Evolutionary conservation across 2,113 vertebrate genomes (phyloP).

Genomic region (Anoura caudifer): DNA sequence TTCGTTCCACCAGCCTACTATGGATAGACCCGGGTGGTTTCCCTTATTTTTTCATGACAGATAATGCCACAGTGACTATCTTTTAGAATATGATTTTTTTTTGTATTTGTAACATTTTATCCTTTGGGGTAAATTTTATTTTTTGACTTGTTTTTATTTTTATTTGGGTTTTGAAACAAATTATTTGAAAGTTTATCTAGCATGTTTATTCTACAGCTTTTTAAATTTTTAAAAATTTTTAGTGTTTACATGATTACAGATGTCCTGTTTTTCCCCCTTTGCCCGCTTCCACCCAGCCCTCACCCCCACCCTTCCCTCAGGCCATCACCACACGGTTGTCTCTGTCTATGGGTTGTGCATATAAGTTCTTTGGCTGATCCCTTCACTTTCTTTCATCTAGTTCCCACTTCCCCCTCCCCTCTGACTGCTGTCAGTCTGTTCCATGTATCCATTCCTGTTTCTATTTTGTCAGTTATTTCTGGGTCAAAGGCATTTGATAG

Average conservation of each 20-base stretch:
- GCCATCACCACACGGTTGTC: too few relatives aligned
- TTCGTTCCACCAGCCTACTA: background rate
- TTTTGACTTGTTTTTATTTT: background rate
- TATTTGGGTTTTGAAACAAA: background rate
- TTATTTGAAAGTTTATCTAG: background rate
- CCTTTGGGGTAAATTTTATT: background rate
- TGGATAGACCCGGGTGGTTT: background rate
- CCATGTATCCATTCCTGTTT: too few relatives aligned
- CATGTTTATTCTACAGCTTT: background rate
- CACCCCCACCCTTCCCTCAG: too few relatives aligned
- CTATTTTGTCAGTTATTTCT: background rate
- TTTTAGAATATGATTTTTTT: background rate
- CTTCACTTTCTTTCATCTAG: too few relatives aligned
- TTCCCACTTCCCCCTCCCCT: too few relatives aligned
- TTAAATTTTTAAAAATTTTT: background rate
- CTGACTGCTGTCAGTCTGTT: too few relatives aligned
- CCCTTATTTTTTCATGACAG: background rate
- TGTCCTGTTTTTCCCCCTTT: too few relatives aligned
- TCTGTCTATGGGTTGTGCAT: too few relatives aligned
- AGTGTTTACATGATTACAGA: too few relatives aligned
- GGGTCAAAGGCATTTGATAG: background rate
- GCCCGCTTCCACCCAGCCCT: too few relatives aligned
- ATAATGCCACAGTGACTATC: background rate
- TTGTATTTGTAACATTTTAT: background rate
- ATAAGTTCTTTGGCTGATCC: too few relatives aligned